Conservation (phyloP, 2,888 invertebrate species). For the Trachelus troglodyta region DNA sequence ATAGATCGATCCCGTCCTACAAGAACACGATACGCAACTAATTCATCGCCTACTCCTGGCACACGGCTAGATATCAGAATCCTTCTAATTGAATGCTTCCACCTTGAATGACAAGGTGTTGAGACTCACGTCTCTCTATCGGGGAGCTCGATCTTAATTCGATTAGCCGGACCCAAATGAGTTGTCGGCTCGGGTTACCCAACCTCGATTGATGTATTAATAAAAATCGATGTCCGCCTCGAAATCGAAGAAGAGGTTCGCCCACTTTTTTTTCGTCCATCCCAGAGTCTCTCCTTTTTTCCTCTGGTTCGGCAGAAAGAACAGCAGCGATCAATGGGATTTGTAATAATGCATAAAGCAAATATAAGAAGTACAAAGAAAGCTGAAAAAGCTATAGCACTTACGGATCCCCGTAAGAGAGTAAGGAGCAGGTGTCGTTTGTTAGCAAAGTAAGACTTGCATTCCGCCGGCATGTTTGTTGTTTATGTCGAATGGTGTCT, state of each 20-base stretch:
- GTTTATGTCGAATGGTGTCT: not conserved
- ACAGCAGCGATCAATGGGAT: not conserved
- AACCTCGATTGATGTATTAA: constrained; percentile 6
- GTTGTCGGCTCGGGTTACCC: constrained; percentile 19
- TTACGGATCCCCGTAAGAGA: not conserved
- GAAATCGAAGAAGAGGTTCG: constrained; percentile 13
- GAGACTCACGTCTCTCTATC: constrained; percentile 39
- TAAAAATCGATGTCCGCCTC: constrained; percentile 16
- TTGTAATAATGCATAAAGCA: not conserved
- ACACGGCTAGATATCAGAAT: constrained; percentile 6
- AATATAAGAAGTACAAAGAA: no score
- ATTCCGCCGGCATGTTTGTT: not conserved
- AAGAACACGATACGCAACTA: constrained; percentile 11
- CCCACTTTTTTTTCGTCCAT: not conserved
- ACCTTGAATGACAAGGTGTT: constrained; percentile 35
- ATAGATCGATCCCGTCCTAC: constrained; percentile 15
- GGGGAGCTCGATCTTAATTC: constrained; percentile 38
- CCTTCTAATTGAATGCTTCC: constrained; percentile 33
- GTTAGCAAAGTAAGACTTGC: not conserved
- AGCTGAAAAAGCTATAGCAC: not conserved
- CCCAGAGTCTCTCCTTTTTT: constrained; percentile 1
- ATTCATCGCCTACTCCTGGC: not conserved
- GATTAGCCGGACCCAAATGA: constrained; percentile 30
- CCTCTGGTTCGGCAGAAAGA: constrained; percentile 13
- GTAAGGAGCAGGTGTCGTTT: not conserved